A percentile compares a stretch with the other conserved stretches of the same genome.
phyloP scores from a whole-genome alignment of 2,888 invertebrate species.

The Agonum fuliginosum region DNA sequence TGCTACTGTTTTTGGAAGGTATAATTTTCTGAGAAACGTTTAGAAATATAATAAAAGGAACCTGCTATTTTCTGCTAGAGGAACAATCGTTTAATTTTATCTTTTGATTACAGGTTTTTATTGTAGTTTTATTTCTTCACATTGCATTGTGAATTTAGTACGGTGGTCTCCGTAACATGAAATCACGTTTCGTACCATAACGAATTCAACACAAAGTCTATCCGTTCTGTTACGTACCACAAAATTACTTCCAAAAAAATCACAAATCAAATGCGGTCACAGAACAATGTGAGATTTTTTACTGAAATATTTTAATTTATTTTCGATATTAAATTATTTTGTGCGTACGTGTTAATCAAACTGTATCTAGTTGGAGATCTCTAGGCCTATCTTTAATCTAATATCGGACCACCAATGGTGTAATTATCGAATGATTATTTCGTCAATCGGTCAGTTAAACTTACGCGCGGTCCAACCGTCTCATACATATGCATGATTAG shows the following conservation, averaged over 20 bases:
- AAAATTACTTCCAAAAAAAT: constrained; percentile 23
- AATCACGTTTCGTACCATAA: constrained; percentile 29
- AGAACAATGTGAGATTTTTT: background rate
- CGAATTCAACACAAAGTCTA: background rate
- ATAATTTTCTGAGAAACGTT: too few species aligned
- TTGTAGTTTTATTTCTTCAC: too few species aligned
- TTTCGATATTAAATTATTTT: background rate
- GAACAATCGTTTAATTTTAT: too few species aligned
- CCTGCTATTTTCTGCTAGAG: too few species aligned
- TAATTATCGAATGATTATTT: constrained; percentile 44
- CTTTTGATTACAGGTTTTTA: too few species aligned
- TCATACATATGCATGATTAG: constrained; percentile 11
- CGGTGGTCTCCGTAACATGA: constrained; percentile 9
- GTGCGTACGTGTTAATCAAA: constrained; percentile 45
- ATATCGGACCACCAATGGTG: constrained; percentile 30
- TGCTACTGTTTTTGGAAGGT: too few species aligned
- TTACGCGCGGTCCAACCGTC: background rate
- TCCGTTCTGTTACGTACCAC: background rate
- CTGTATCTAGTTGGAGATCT: background rate
- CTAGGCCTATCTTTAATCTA: constrained; percentile 1
- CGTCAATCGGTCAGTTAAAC: constrained; percentile 35
- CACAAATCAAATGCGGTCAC: constrained; percentile 17
- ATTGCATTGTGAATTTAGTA: background rate
- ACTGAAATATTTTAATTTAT: background rate
- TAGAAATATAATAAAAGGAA: too few species aligned